Evolutionary conservation across 2,113 vertebrate species (phyloP), one percentile per base, ranked within the genome.

Genomic region (Pollimyrus isidori): DNA sequence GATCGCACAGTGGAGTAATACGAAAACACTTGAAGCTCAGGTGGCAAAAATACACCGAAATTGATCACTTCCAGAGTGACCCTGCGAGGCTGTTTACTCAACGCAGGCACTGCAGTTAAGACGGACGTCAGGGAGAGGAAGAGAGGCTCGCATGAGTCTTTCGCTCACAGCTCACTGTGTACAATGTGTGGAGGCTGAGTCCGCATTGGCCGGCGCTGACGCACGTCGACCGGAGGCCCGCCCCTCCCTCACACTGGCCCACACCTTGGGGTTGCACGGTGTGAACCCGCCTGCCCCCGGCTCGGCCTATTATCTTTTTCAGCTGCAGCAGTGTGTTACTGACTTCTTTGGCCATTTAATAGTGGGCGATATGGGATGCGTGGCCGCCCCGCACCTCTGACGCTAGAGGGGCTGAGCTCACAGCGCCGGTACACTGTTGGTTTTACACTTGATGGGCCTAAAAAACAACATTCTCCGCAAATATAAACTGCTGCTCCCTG

Each of bases 1-100:
- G 97, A 98, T 97, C 96, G 94, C 95, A 92, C 93, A 90, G 94
- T 96, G 95, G 96, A 95, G 96, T 95, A 95, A 96, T 95, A 95
- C 93, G 96, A 94, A 95, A 93, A 93, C 92, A 96, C 95, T 96
- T 95, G 95, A 96, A 96, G 97, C 96, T 96, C 95, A 96, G 95
- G 95, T 96, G 97, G 95, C 95, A 96, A 94, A 95, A 96, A 95
- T 94, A 93, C 95, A 94, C 45, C 93, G 95, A 93, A 94, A 96
- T 97, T 96, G 96, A 96, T 97, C 95, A 95, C 92, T 93, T 95
- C 92, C 93, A 94, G 93, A 94, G 93, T 94, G 93, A 92, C 93
- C 92, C 93, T 93, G 92, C 93, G 94, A 93, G 94, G 91, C 93
- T 94, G 94, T 94, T 93, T 94, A 93, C 94, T 93, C 90, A 92